phyloP scores from a whole-genome alignment of 2,113 vertebrate genomes.

The Excalfactoria chinensis region DNA sequence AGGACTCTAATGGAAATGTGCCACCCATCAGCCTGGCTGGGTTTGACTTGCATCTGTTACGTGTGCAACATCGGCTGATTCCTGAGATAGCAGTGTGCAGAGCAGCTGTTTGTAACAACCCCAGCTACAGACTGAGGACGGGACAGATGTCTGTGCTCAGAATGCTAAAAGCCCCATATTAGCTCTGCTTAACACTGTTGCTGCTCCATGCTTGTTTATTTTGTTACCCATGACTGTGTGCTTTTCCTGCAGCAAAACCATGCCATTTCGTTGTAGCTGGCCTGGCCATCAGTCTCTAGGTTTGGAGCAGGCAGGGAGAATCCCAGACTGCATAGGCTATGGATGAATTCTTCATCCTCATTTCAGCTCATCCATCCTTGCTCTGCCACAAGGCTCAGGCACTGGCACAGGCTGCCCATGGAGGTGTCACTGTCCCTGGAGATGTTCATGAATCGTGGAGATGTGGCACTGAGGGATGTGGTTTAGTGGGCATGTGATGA shows the following conservation, averaged over 20 bases:
- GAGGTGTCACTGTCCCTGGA: too few relatives aligned
- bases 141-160: rapidly evolving
- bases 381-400: background rate
- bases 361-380: background rate
- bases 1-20: background rate
- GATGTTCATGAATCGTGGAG: too few relatives aligned
- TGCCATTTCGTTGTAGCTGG: background rate
- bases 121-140: background rate
- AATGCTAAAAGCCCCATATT: background rate
- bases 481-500: too few relatives aligned
- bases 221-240: background rate
- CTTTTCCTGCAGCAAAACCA: rapidly evolving
- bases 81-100: background rate
- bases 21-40: background rate
- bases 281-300: background rate
- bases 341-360: background rate
- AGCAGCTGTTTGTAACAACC: background rate
- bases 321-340: rapidly evolving
- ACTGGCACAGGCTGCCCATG: too few relatives aligned
- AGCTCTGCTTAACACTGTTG: background rate
- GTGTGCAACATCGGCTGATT: background rate
- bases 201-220: background rate
- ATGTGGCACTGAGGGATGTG: too few relatives aligned
- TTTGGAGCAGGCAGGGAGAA: background rate
- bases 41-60: background rate